Evolutionary conservation across 2,888 invertebrate species (phyloP), one percentile per base, ranked within the genome.

Genomic region (Caradrina clavipalpis): DNA sequence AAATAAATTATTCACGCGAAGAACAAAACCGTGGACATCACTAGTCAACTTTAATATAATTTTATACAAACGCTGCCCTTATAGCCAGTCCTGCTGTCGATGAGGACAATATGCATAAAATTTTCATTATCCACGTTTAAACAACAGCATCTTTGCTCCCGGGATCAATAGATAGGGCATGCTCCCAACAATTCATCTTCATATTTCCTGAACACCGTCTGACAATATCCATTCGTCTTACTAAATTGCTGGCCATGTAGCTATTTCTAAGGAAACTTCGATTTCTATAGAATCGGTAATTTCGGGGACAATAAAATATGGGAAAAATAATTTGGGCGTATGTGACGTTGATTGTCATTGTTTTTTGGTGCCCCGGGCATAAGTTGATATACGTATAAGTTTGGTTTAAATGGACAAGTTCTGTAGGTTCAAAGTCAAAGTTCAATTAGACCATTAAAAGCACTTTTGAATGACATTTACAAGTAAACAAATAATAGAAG

Each of bases 221-320:
- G 90, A 90, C 92, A 88, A 88, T 85, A 84, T 88, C 90, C 90
- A 93, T 94, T 91, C 88, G 89, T 93, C 93, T 93, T 90, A 80
- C 85, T 89, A 91, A 93, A 91, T 91, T 89, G 89, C 89, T 86
- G 87, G 86, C 88, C 88, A 87, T 86, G 88, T 88, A 87, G 85
- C 86, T 82, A 88, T 89, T 89, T 87, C 78, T 73, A 73, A 66
- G 69, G 53, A 78, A 56, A 65, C 69, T 70, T 72, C 49, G 63
- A 54, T 68, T 71, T 71, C 74, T 60, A 69, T 62, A 72, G 50
- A 47, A 50, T 56, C 68, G 64, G 76, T 74, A 78, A 83, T 85
- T 88, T 86, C 71, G 81, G 62, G 77, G 69, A 72, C 53, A 67
- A 65, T 73, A 73, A 69, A 78, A 68, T 76, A 77, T 66, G 67